These are phyloP conservation scores for Caenorhabditis auriculariae DNA, from an alignment of 2,888 invertebrate species.

Conservation along the genomic window DNA sequence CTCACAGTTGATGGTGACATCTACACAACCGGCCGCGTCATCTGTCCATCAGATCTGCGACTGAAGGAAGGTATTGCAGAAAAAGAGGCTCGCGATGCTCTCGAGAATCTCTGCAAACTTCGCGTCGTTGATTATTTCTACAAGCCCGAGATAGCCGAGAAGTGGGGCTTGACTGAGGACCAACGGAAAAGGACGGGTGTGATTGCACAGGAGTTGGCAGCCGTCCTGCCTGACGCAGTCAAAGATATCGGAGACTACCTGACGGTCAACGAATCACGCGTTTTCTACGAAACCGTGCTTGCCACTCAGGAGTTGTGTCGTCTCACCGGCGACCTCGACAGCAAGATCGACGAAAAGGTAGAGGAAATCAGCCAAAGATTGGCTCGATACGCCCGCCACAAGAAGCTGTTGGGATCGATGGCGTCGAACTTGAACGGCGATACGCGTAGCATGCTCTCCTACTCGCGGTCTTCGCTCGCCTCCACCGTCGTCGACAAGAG, in stretches of 20 bases:
- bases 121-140: conserved; percentile 82
- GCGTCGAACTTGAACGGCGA: conserved; percentile 33
- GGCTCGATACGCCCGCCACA: conserved; percentile 28
- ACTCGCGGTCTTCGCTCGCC: conserved; percentile 37
- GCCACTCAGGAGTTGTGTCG: conserved; percentile 96
- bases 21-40: conserved; percentile 81
- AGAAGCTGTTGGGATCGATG: conserved; percentile 36
- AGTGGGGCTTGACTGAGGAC: conserved; percentile 77
- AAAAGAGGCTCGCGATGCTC: conserved; percentile 82
- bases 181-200: conserved; percentile 68
- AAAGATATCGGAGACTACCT: conserved; percentile 86
- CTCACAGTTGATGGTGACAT: conserved; percentile 91
- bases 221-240: conserved; percentile 84
- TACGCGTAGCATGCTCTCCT: conserved; percentile 32
- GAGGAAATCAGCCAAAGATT: conserved; percentile 46
- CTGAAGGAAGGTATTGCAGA: conserved; percentile 88
- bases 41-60: conserved; percentile 89
- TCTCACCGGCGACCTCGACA: conserved; percentile 89
- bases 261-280: conserved; percentile 95
- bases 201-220: conserved; percentile 76
- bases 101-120: conserved; percentile 85
- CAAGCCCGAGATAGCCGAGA: conserved; percentile 78
- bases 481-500: conserved; percentile 24
- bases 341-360: conserved; percentile 89
- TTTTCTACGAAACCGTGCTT: conserved; percentile 97